phyloP scores from a whole-genome alignment of 2,797 vertebrate species.

The Spondyliosoma cantharus region DNA sequence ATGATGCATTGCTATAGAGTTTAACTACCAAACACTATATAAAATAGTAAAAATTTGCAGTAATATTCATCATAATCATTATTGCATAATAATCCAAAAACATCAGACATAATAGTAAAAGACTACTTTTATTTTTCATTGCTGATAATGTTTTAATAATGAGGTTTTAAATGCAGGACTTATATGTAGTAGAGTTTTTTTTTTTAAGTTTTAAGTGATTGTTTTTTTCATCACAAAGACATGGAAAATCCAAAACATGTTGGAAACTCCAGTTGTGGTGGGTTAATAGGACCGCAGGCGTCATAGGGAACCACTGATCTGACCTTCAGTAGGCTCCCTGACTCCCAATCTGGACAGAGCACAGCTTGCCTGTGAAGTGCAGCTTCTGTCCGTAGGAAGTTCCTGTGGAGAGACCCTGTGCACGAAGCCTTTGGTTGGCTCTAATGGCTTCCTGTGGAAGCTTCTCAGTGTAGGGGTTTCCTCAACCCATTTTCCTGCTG shows the following conservation, averaged over 20 bases:
- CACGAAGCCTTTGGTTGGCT: conserved; percentile 60
- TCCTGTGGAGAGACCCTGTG: conserved; percentile 73
- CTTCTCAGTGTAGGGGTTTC: conserved; percentile 76
- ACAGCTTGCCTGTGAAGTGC: conserved; percentile 50
- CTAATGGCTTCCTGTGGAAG: conserved; percentile 82
- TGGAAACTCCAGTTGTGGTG: background rate
- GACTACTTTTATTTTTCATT: no score
- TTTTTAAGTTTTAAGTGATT: background rate
- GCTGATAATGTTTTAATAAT: no score
- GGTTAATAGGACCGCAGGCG: conserved; percentile 7
- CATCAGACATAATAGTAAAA: no score
- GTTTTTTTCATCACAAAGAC: conserved; percentile 29
- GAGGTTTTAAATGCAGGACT: no score
- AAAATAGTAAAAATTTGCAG: no score
- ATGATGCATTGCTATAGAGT: no score
- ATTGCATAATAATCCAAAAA: no score
- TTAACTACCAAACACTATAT: no score
- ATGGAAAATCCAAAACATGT: conserved; percentile 3
- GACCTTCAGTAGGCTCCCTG: conserved; percentile 25
- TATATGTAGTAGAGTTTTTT: no score
- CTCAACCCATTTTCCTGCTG: conserved; percentile 78
- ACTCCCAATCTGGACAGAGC: conserved; percentile 28
- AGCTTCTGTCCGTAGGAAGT: conserved; percentile 70
- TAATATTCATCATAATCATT: no score
- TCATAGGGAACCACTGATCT: conserved; percentile 29